A percentile compares a stretch with the other conserved stretches of the same genome.
These are phyloP conservation scores for Brachycybe producta DNA, from an alignment of 2,888 invertebrate species.

Conservation along the genomic window DNA sequence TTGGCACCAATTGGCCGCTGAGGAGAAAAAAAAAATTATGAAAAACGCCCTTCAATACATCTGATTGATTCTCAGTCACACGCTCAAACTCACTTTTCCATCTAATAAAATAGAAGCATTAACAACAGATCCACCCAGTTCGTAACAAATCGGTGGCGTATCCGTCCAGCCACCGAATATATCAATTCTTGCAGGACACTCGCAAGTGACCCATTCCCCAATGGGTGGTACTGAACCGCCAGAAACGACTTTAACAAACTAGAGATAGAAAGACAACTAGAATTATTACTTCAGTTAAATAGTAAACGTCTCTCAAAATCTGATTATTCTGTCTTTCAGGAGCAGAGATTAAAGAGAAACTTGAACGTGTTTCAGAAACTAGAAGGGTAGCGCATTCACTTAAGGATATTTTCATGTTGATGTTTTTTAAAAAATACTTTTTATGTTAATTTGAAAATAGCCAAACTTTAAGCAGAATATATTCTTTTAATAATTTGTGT, in stretches of 20 bases:
- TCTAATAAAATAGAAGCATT: conserved; percentile 38
- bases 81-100: conserved; percentile 27
- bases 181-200: conserved; percentile 40
- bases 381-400: background rate
- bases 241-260: background rate
- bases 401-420: no score
- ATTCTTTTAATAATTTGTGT: no score
- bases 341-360: no score
- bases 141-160: conserved; percentile 45
- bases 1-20: conserved; percentile 38
- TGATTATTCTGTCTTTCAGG: no score
- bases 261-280: background rate
- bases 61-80: background rate
- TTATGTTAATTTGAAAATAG: no score
- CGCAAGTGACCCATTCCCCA: conserved; percentile 33
- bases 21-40: conserved; percentile 18
- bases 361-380: no score
- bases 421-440: no score
- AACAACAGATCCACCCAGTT: conserved; percentile 39
- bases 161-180: conserved; percentile 44
- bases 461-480: no score
- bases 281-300: background rate
- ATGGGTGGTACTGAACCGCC: conserved; percentile 3
- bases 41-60: background rate
- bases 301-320: no score